Evolutionary conservation across 2,888 invertebrate genomes (phyloP).

Genomic region (Sympetrum striolatum): DNA sequence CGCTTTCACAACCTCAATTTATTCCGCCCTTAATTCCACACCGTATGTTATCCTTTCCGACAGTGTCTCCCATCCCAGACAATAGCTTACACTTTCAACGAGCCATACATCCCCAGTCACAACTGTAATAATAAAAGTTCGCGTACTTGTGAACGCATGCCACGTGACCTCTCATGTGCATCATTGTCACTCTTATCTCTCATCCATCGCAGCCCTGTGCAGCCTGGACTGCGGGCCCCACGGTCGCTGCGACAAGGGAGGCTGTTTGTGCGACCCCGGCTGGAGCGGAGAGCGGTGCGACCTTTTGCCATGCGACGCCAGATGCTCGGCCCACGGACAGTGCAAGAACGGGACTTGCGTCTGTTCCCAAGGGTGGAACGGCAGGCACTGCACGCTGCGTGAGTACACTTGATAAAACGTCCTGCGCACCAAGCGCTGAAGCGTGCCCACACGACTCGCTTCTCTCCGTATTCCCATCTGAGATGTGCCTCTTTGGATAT

Average conservation of each 20-base stretch:
- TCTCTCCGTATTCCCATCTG: not conserved
- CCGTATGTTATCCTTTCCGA: no score
- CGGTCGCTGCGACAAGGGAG: constrained; percentile 91
- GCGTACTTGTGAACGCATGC: no score
- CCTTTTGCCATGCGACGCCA: constrained; percentile 86
- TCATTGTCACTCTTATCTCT: not conserved
- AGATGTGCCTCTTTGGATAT: no score
- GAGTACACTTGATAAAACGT: constrained; percentile 61
- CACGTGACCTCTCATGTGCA: no score
- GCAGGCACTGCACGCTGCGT: constrained; percentile 96
- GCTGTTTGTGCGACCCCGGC: constrained; percentile 80
- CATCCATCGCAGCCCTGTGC: constrained; percentile 75
- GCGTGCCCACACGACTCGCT: not conserved
- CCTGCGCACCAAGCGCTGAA: not conserved
- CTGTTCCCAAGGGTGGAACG: constrained; percentile 98
- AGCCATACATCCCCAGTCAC: no score
- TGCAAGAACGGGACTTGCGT: constrained; percentile 98
- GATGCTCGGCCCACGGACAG: constrained; percentile 94
- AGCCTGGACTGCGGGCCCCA: constrained; percentile 92
- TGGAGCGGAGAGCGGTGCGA: constrained; percentile 95
- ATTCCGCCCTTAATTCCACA: no score
- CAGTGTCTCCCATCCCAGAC: no score
- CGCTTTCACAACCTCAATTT: no score
- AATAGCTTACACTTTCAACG: no score
- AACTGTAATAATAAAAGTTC: no score